Evolutionary conservation across 2,888 invertebrate species (phyloP), one percentile per base, ranked within the genome.

Genomic region (Tridacna crocea): DNA sequence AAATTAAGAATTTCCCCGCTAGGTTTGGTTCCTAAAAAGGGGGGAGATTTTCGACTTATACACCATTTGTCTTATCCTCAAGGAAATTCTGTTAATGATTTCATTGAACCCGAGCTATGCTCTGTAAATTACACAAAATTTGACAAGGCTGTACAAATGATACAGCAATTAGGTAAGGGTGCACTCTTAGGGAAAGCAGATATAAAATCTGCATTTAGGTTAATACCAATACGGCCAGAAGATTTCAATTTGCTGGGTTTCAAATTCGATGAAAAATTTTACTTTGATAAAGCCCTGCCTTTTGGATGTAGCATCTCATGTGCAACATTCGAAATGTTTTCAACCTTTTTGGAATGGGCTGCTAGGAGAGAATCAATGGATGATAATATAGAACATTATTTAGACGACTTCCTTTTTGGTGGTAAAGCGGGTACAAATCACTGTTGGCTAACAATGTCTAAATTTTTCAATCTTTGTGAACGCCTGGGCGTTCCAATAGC

Each of bases 391-490:
- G 11, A 76, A 22, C 82, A 79, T 48, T 79, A 82, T 63, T 24
- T 82, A 10, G 82, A 82, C 70, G 79, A 82, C 27, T 82, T 81
- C 26, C 46, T 82, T 3, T 60, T 73, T n/a, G 82, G 79, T 2
- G 82, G 82, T 1, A 47, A 66, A 72, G 19, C 13, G 4, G 46
- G 65, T 17, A 36, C 78, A 27, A 47, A 46, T 26, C 24, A 75
- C 3, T 72, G 73, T 22, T 19, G n/a, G 24, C 17, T 55, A 19
- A 12, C 36, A 17, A 77, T 75, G 66, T 26, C 27, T 15, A 46
- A 15, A 24, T 58, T 75, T 75, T 65, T 46, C n/a, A 19, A 66
- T 12, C 36, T 10, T 17, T 60, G 24, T 61, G 12, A 47, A 24
- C 27, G 73, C 6, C 19, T 77, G 2, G 63, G 68, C n/a, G 60